Evolutionary conservation across 1,140 invertebrate genomes (phyloP).

Genomic region (Hyles euphorbiae): DNA sequence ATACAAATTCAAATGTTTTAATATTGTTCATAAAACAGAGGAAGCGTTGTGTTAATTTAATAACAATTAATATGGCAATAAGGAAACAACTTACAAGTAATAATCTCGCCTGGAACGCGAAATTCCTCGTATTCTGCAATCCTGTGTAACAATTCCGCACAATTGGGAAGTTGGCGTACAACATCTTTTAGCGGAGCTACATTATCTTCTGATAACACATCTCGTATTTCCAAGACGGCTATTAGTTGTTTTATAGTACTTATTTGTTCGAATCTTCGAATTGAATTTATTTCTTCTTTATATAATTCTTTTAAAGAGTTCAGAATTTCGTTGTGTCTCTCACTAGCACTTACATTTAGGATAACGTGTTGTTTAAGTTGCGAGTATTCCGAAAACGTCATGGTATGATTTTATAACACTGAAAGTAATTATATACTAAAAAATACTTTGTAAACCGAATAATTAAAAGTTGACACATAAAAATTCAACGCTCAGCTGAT

Average conservation of each 20-base stretch:
- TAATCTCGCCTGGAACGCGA: slow-evolving; percentile 25
- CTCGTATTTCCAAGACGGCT: slow-evolving; percentile 52
- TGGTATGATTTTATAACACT: slow-evolving; percentile 16
- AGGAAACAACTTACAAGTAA: slow-evolving; percentile 22
- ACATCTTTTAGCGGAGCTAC: slow-evolving; percentile 49
- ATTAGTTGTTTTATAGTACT: slow-evolving; percentile 45
- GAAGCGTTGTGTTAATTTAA: no score
- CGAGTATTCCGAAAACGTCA: slow-evolving; percentile 46
- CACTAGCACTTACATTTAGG: slow-evolving; percentile 32
- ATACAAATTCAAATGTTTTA: no score
- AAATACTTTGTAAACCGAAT: no score
- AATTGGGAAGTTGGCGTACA: slow-evolving; percentile 33
- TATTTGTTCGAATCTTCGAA: slow-evolving; percentile 50
- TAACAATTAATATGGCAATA: slow-evolving; percentile 4
- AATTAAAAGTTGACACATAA: no score
- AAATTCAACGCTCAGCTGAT: no score
- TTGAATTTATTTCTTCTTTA: slow-evolving; percentile 53
- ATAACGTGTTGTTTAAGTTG: slow-evolving; percentile 48
- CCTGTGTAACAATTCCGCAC: slow-evolving; percentile 34
- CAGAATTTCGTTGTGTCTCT: slow-evolving; percentile 40
- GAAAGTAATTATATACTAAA: no score
- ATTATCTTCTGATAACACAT: slow-evolving; percentile 56
- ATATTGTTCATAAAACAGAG: no score
- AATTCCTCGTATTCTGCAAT: slow-evolving; percentile 42
- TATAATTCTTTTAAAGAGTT: slow-evolving; percentile 50